Conservation (phyloP, 2,888 invertebrate species). For the Gisinianus flammeolus region DNA sequence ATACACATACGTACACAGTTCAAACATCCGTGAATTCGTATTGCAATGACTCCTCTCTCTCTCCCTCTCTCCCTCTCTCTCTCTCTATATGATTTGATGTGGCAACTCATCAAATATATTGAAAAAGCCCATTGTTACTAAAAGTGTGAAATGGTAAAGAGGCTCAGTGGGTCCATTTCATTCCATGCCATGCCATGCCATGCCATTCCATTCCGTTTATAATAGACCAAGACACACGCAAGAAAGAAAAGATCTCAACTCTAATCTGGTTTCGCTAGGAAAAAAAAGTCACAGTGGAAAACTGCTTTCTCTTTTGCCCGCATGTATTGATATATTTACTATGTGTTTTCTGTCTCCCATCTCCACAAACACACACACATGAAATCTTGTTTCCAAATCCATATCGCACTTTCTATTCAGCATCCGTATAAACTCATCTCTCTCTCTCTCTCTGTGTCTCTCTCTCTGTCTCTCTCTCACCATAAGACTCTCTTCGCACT, state of each 20-base stretch:
- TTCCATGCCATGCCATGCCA: neutral
- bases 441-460: too few relatives aligned
- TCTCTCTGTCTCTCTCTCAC: too few relatives aligned
- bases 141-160: slow-evolving; percentile 28
- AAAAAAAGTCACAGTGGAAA: neutral
- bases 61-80: neutral
- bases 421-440: neutral
- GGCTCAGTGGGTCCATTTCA: neutral
- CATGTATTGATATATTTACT: slow-evolving; percentile 5
- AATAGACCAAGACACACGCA: neutral
- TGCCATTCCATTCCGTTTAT: neutral
- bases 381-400: neutral
- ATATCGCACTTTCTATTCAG: neutral
- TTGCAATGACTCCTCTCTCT: neutral
- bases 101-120: slow-evolving; percentile 14
- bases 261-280: neutral
- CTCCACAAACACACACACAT: too few relatives aligned
- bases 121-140: slow-evolving; percentile 26
- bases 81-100: neutral
- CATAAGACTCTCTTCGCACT: neutral
- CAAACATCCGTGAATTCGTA: neutral
- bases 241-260: neutral
- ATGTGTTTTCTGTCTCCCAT: too few relatives aligned
- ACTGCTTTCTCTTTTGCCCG: neutral
- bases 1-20: neutral